Base-by-base conservation (phyloP, 2,797 vertebrate genomes). In the Nyctibius grandis region DNA sequence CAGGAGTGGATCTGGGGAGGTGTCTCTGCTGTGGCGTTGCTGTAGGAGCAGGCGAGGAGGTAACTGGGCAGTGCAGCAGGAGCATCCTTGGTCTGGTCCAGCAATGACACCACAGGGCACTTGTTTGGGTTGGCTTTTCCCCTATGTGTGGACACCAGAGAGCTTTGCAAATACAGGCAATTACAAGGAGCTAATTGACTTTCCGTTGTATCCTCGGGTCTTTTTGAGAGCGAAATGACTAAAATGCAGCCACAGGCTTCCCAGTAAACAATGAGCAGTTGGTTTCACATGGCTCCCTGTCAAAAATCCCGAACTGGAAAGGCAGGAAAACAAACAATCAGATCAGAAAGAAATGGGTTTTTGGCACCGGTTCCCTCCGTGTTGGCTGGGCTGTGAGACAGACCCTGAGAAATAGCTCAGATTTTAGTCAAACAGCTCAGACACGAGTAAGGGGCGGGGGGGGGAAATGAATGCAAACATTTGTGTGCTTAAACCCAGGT, bases 261-360 rank as follows among this genome's bases (percentile, higher is more conserved):
- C 85, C 95, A 91, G 90, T 95, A 95, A 95, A 92, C 95, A 96
- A 91, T 87, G 94, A 96, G 94, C 96, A 96, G 93, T 97, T 97
- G 96, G 94, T 93, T 96, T 93, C 81, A 65, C 74, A 95, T 97
- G 95, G 96, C 96, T 96, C 84, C 80, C 74, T 96, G 93, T 94
- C 96, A 96, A 96, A 95, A 96, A 96, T 93, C 95, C 94, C 92
- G 82, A 97, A 95, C 92, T 97, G 93, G 95, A 93, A 93, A 95
- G 95, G 94, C 93, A 95, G 70, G 86, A 95, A 97, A 97, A 97
- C 94, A 97, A 97, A 96, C 96, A 96, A 97, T 95, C 96, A 92
- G 93, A 97, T 95, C 74, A 75, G 92, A 87, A 91, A 93, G 88
- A 93, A 96, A 95, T 65, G 92, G 54, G 8, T 11, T 91, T 91